Evolutionary conservation across 2,888 invertebrate species (phyloP).

Genomic region (Timema cristinae): DNA sequence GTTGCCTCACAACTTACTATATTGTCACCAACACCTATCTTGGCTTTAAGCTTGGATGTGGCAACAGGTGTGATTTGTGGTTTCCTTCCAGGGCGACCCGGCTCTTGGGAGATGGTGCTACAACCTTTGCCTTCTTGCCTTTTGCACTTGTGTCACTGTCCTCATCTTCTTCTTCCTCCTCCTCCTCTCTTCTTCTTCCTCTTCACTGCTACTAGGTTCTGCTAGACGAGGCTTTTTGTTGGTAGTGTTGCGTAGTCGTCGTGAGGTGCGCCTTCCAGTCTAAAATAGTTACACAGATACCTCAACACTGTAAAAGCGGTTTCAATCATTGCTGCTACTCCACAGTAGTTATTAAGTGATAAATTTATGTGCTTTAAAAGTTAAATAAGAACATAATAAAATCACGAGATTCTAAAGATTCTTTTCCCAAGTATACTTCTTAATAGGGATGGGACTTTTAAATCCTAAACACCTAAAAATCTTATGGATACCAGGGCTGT

Average conservation of each 20-base stretch:
- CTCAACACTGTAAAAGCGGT: no score
- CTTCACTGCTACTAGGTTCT: constrained; percentile 28
- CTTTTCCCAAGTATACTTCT: no score
- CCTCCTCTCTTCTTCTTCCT: constrained; percentile 30
- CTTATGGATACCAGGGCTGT: no score
- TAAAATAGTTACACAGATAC: no score
- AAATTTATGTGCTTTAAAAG: not conserved
- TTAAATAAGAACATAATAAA: not conserved
- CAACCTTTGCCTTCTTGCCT: constrained; percentile 32
- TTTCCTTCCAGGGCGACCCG: constrained; percentile 16
- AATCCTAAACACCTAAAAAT: no score
- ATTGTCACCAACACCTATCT: constrained; percentile 13
- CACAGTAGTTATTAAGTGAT: not conserved
- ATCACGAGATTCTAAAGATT: not conserved
- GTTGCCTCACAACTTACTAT: constrained; percentile 26
- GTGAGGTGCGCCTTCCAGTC: constrained; percentile 23
- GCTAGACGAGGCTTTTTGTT: constrained; percentile 27
- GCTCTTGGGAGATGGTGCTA: constrained; percentile 16
- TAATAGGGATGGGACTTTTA: no score
- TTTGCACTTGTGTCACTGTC: constrained; percentile 22
- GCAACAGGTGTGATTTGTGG: constrained; percentile 16
- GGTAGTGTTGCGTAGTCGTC: constrained; percentile 22
- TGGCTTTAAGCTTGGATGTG: constrained; percentile 17
- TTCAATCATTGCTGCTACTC: not conserved
- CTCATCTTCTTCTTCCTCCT: constrained; percentile 29